Percentiles rank a stretch among this genome's conserved stretches.
Conservation (phyloP, 2,113 vertebrate genomes). For the Oreochromis spilurus region DNA sequence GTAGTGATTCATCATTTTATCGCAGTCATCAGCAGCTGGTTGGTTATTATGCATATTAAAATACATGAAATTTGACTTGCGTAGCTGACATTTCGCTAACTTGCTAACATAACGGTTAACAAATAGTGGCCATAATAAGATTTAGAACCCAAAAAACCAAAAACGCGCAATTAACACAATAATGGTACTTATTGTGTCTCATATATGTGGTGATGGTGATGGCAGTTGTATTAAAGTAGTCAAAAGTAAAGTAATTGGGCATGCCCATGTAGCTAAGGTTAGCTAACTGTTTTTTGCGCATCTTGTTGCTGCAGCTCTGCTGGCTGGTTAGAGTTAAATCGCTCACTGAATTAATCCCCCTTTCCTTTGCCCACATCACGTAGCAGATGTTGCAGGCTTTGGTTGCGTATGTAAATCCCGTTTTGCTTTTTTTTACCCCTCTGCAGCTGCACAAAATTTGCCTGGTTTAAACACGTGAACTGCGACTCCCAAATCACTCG, state of each 20-base stretch:
- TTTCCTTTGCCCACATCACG: background rate
- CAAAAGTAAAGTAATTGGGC: background rate
- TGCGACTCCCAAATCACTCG: background rate
- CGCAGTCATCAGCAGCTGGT: background rate
- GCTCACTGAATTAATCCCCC: background rate
- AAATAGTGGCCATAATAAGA: background rate
- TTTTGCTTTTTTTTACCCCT: background rate
- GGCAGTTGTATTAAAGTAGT: background rate
- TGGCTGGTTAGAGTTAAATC: background rate
- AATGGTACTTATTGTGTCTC: background rate
- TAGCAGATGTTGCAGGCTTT: background rate
- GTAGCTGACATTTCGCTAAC: background rate
- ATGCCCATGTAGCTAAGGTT: background rate
- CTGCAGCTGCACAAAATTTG: background rate
- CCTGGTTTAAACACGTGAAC: background rate
- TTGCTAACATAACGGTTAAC: background rate
- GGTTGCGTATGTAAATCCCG: background rate
- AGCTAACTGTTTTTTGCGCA: background rate
- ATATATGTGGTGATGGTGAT: background rate
- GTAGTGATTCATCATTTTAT: background rate
- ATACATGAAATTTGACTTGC: background rate
- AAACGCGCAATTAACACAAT: background rate
- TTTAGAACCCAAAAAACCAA: background rate
- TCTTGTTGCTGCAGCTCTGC: background rate
- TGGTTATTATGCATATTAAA: background rate